Base-by-base conservation (phyloP, 2,113 vertebrate genomes). In the Phodopus roborovskii region DNA sequence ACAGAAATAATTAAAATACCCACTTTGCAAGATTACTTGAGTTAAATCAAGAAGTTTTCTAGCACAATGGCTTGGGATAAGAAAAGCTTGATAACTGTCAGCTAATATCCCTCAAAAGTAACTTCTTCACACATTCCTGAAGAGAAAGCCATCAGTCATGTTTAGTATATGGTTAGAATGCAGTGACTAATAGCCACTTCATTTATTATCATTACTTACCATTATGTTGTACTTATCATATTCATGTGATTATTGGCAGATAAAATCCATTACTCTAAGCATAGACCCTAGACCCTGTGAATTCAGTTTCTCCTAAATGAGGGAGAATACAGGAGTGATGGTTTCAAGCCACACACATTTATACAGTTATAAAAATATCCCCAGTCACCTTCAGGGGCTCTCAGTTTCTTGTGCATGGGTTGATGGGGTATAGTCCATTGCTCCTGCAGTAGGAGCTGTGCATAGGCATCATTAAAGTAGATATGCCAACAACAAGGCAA, bases 1-100 rank as follows among this genome's bases (percentile, higher is more conserved):
- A 74, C 28, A 92, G 81, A 71, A 88, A 68, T 77, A 85, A 85
- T 94, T 78, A 92, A 96, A 96, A 74, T 85, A 66, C 1, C 24
- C 15, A 75, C 48, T 94, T 94, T 36, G 24, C n/a, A 79, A 58
- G 53, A 91, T 83, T 36, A 79, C 28, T 82, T 88, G 28, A 75
- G 82, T 42, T 73, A 60, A 96, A 94, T 73, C 71, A 88, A 92
- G 50, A 87, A 74, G 79, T 78, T 78, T 90, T 82, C 70, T 28
- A 93, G 26, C 56, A 50, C 6, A 45, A 73, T 64, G 66, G 42
- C 62, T 83, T 45, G 56, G 75, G 78, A 87, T 88, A 90, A 88
- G 48, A 68, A 79, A 92, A 68, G 2, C 22, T 83, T 6, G 1
- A 60, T 77, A 60, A 94, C 17, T 66, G 39, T 93, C 70, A 92